Conservation (phyloP, 2,888 invertebrate species). For the Agrilus cyanescens region DNA sequence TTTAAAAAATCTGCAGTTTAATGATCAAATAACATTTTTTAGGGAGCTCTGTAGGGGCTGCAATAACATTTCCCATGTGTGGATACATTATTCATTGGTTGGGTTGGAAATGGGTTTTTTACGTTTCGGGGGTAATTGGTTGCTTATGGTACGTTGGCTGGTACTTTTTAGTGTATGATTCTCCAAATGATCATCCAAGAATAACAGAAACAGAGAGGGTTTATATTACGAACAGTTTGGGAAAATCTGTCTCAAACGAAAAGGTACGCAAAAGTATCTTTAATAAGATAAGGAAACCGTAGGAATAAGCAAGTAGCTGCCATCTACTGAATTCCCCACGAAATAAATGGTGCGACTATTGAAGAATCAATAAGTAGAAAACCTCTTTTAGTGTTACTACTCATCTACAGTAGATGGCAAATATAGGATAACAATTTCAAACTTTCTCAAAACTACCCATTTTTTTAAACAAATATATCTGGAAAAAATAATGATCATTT, state of each 20-base stretch:
- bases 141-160: conserved; percentile 54
- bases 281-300: no score
- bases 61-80: conserved; percentile 57
- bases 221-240: conserved; percentile 45
- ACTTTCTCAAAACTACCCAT: no score
- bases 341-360: no score
- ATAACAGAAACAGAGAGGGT: conserved; percentile 46
- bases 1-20: no score
- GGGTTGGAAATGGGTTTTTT: conserved; percentile 64
- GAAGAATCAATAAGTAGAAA: no score
- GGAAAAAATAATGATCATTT: no score
- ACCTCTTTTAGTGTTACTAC: no score
- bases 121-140: conserved; percentile 48
- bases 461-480: no score
- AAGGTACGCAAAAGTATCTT: conserved; percentile 27
- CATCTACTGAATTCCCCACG: no score
- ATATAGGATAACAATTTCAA: neutral
- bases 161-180: conserved; percentile 50
- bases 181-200: conserved; percentile 52
- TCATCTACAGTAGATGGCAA: neutral
- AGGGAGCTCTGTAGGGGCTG: conserved; percentile 55
- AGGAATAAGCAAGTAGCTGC: no score
- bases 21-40: conserved; percentile 11
- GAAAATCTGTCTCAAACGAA: conserved; percentile 31
- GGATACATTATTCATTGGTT: conserved; percentile 51